phyloP scores from a whole-genome alignment of 2,113 vertebrate genomes.

The Synchiropus splendidus region DNA sequence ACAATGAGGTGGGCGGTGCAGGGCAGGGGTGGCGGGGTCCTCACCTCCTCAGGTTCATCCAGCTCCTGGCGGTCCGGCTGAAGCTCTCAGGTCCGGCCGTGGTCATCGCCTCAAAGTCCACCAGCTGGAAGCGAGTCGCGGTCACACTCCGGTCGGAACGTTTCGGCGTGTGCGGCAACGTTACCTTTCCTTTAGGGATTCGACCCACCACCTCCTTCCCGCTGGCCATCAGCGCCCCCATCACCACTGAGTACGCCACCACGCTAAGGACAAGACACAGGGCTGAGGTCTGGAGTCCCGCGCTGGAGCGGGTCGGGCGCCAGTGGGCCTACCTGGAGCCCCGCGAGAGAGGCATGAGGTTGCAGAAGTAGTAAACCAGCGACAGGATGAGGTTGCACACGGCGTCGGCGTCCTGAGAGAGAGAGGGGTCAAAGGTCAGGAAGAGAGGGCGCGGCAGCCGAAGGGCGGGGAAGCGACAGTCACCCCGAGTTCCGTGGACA shows the following conservation, averaged over 20 bases:
- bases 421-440: background rate
- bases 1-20: background rate
- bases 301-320: too few species aligned
- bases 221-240: conserved; percentile 95
- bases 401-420: conserved; percentile 82
- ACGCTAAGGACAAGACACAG: conserved; percentile 63
- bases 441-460: background rate
- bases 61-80: conserved; percentile 83
- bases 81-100: conserved; percentile 85
- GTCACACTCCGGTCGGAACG: too few species aligned
- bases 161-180: too few species aligned
- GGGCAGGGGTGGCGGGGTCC: background rate
- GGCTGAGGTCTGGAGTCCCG: too few species aligned
- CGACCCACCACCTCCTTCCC: conserved; percentile 89
- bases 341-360: conserved; percentile 95
- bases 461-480: conserved; percentile 8
- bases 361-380: conserved; percentile 97
- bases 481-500: conserved; percentile 91
- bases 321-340: conserved; percentile 78
- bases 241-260: conserved; percentile 91
- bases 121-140: conserved; percentile 66
- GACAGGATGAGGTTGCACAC: conserved; percentile 94
- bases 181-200: conserved; percentile 94
- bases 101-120: conserved; percentile 98
- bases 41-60: conserved; percentile 95